phyloP scores from a whole-genome alignment of 2,797 vertebrate genomes.

The Amniataba percoides region DNA sequence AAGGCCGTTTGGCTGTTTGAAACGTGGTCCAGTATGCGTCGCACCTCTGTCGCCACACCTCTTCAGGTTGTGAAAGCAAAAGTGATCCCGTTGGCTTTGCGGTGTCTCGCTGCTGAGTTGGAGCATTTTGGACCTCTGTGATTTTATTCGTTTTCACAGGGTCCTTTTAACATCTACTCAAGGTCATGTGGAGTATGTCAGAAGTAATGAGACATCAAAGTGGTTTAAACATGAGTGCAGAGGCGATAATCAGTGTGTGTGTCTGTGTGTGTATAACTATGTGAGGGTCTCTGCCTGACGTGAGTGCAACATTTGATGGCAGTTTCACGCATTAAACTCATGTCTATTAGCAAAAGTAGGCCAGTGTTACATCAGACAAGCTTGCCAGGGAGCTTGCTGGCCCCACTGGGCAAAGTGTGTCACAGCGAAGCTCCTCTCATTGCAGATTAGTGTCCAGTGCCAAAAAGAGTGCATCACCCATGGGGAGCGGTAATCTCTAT shows the following conservation, averaged over 20 bases:
- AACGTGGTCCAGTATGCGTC: conserved; percentile 1
- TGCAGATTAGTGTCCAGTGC: conserved; percentile 42
- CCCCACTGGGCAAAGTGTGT: conserved; percentile 72
- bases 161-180: neutral
- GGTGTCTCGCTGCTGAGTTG: neutral
- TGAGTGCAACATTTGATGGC: conserved; percentile 5
- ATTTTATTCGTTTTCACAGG: conserved; percentile 1
- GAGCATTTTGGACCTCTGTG: neutral
- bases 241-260: neutral
- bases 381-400: conserved; percentile 56
- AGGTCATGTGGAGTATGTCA: conserved; percentile 22
- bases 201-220: conserved; percentile 2
- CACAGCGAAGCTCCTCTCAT: conserved; percentile 50
- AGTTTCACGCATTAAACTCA: conserved; percentile 16
- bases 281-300: neutral
- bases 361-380: conserved; percentile 78
- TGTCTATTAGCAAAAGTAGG: conserved; percentile 71
- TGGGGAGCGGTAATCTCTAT: conserved; percentile 2
- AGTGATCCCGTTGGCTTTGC: conserved; percentile 2
- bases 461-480: conserved; percentile 19
- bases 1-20: conserved; percentile 9
- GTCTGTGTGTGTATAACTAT: neutral
- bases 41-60: conserved; percentile 25
- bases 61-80: conserved; percentile 24
- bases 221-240: neutral